phyloP scores from a whole-genome alignment of 1,140 invertebrate genomes.

The Pygmarrhopalites habei region DNA sequence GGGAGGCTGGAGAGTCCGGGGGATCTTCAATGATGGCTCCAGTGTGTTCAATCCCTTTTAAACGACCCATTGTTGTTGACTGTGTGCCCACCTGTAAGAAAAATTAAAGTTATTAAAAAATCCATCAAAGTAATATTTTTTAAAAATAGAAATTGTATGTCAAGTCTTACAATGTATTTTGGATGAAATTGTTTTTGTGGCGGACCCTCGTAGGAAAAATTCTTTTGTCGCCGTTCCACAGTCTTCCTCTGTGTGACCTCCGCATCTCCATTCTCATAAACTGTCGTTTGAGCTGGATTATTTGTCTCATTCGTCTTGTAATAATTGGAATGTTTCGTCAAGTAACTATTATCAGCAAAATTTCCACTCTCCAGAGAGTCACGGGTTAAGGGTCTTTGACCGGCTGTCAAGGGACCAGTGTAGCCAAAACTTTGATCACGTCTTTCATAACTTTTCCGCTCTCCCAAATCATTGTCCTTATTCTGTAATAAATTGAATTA shows the following conservation, averaged over 20 bases:
- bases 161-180: constrained; percentile 39
- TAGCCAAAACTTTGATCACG: constrained; percentile 39
- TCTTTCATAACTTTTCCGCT: constrained; percentile 36
- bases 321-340: constrained; percentile 37
- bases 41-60: constrained; percentile 55
- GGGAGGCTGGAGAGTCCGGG: constrained; percentile 51
- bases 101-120: too few relatives aligned
- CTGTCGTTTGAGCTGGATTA: constrained; percentile 33
- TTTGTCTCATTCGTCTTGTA: constrained; percentile 39
- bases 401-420: constrained; percentile 20
- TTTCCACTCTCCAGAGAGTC: constrained; percentile 30
- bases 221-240: constrained; percentile 35
- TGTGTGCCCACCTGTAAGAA: too few relatives aligned
- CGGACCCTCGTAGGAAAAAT: constrained; percentile 36
- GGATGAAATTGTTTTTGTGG: constrained; percentile 38
- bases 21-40: constrained; percentile 43
- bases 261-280: constrained; percentile 38
- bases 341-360: constrained; percentile 30
- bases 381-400: constrained; percentile 18
- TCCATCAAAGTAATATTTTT: too few relatives aligned
- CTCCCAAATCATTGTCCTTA: constrained; percentile 31
- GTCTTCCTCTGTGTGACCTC: constrained; percentile 37
- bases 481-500: constrained; percentile 29
- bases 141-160: too few relatives aligned
- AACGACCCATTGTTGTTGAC: constrained; percentile 57